These are phyloP conservation scores for Heliconius sara DNA, from an alignment of 2,888 invertebrate genomes.

Conservation along the genomic window DNA sequence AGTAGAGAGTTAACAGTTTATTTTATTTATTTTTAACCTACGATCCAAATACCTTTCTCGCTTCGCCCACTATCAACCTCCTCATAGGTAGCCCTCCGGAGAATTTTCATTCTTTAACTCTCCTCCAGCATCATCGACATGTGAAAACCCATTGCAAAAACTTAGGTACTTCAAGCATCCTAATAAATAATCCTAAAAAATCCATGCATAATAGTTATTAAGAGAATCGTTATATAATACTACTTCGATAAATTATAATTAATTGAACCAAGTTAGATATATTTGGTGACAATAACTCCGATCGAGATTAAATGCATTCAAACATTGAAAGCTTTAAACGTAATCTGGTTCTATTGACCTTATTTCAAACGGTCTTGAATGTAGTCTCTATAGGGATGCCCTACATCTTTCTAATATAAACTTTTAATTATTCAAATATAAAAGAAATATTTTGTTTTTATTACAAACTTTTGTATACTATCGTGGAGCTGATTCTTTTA, in stretches of 20 bases:
- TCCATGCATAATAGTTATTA: neutral
- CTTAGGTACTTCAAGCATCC: neutral
- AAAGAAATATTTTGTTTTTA: neutral
- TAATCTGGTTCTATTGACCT: slow-evolving; percentile 54
- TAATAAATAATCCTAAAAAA: neutral
- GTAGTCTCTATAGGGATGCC: slow-evolving; percentile 50
- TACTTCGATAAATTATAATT: neutral
- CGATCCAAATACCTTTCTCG: too few relatives aligned
- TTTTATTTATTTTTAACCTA: too few relatives aligned
- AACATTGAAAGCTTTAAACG: slow-evolving; percentile 48
- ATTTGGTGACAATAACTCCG: slow-evolving; percentile 18
- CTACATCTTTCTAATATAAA: neutral
- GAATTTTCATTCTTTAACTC: too few relatives aligned
- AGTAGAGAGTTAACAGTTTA: too few relatives aligned
- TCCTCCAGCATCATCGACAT: too few relatives aligned
- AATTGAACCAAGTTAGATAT: slow-evolving; percentile 1
- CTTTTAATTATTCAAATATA: neutral
- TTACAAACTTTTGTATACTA: too few relatives aligned
- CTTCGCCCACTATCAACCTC: too few relatives aligned
- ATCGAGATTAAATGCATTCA: slow-evolving; percentile 42
- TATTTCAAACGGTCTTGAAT: slow-evolving; percentile 52
- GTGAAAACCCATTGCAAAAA: neutral
- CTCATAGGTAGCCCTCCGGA: too few relatives aligned
- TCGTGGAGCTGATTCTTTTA: too few relatives aligned
- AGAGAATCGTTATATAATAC: neutral